Base-by-base conservation (phyloP, 2,888 invertebrate genomes). In the Agrochola lota region DNA sequence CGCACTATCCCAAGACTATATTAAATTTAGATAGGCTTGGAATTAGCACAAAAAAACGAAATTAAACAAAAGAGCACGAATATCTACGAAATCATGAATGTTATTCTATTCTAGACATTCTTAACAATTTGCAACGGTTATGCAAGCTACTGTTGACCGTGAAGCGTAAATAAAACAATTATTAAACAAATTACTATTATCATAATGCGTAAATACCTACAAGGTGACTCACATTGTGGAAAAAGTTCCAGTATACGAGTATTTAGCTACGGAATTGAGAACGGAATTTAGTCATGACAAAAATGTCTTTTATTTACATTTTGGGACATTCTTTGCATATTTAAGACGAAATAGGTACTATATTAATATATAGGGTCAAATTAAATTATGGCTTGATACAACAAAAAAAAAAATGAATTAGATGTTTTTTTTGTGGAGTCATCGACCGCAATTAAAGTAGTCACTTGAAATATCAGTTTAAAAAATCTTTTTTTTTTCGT, bases 81-180 rank as follows among this genome's bases (percentile, higher is more conserved):
- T 23, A 20, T 71, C 59, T 0, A 66, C 62, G 20, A 83, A 74
- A 68, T 59, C 11, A 67, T 70, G 62, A 59, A 15, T 69, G 17
- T 49, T 69, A 59, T 69, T 46, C 20, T 72, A 63, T 78, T 77
- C 46, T 55, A 74, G 43, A 74, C 64, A 76, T 77, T 75, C 67
- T 69, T 75, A 74, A 77, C 60, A 12, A 87, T 88, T 83, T 60
- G 78, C 66, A 81, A 77, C 72, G 77, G 68, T 71, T 78, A 73
- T 81, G 75, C 71, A 71, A 71, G 46, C 66, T 12, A 62, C 55
- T 40, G 64, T 62, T 81, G 59, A 72, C 83, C 85, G 81, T 78
- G 85, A 85, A 85, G 78, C 85, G 77, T 85, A 76, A 71, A 82
- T 80, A 85, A 86, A 84, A 71, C 73, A 72, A 81, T 77, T 83